Evolutionary conservation across 2,113 vertebrate genomes (phyloP), one percentile per base, ranked within the genome.

Genomic region (Hypomesus transpacificus): DNA sequence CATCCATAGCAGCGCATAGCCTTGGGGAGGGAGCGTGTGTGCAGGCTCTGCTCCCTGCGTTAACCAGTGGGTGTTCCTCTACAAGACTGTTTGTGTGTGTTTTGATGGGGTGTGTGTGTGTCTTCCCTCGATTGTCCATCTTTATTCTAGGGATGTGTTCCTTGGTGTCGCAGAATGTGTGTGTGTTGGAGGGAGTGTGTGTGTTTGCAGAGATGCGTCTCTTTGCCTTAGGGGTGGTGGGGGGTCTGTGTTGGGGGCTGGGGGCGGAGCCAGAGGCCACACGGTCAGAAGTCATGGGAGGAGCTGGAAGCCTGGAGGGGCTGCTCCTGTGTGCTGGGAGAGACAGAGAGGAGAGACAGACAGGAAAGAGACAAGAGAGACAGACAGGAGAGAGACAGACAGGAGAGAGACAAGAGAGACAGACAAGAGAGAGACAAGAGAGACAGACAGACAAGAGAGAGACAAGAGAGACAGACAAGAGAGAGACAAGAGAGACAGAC

Each of bases 311-410:
- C 72, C 66, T 79, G 61, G 80, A 83, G 46, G 80, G 76, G 82
- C 78, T 90, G 78, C 74, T 88, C 61, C 80, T 87, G 60, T 82
- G 84, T 24, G 52, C 88, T 89, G 61, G n/a, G 21, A 22, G 26
- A 65, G 39, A 26, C 16, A 68, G 58, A 67, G 2, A 26, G 24
- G 24, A 26, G 24, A 2, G 24, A 26, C 24, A 26, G 24, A 26
- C 1, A 26, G 24, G n/a, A n/a, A n/a, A n/a, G n/a, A n/a, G n/a
- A n/a, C n/a, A n/a, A n/a, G 24, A 26, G 24, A 26, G 24, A 26
- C 24, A 26, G 2, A 26, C 2, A 26, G 3, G n/a, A n/a, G 24
- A 26, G 24, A 26, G 24, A 26, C 24, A 26, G 2, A 26, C 24
- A 26, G 24, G n/a, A n/a, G n/a, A n/a, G n/a, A n/a, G n/a, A n/a